These are phyloP conservation scores for Atethmia centrago DNA, from an alignment of 2,888 invertebrate species.

Conservation along the genomic window DNA sequence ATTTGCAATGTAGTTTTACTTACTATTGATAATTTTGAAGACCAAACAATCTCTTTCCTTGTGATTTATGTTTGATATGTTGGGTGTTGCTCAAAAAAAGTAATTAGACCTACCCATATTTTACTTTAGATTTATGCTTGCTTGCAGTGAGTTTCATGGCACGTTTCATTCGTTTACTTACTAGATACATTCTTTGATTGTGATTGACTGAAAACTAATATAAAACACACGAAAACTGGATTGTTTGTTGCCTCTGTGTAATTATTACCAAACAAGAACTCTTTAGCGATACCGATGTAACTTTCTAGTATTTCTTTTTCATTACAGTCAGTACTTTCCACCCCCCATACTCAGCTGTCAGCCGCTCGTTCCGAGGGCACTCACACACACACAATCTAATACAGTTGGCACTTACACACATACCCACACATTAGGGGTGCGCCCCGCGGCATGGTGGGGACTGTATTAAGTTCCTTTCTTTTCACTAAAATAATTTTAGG, in stretches of 20 bases:
- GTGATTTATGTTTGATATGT: too few species aligned
- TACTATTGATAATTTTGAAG: not conserved
- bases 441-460: constrained; percentile 87
- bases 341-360: constrained; percentile 79
- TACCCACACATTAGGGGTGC: constrained; percentile 80
- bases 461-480: constrained; percentile 91
- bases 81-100: too few species aligned
- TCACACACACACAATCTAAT: constrained; percentile 75
- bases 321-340: constrained; percentile 69
- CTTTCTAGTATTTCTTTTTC: not conserved
- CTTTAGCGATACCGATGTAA: not conserved
- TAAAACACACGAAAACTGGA: too few species aligned
- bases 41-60: not conserved
- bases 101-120: too few species aligned
- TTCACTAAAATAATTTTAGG: constrained; percentile 91
- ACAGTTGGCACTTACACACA: constrained; percentile 71
- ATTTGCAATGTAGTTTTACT: not conserved
- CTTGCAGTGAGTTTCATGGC: not conserved
- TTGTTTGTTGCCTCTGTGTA: too few species aligned
- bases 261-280: too few species aligned
- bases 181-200: not conserved
- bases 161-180: too few species aligned
- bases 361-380: constrained; percentile 84
- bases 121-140: too few species aligned
- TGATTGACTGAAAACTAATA: too few species aligned